Evolutionary conservation across 23 tunicate genomes (phyloP), one percentile per base, ranked within the genome.

Genomic region (Ascidia mentula): DNA sequence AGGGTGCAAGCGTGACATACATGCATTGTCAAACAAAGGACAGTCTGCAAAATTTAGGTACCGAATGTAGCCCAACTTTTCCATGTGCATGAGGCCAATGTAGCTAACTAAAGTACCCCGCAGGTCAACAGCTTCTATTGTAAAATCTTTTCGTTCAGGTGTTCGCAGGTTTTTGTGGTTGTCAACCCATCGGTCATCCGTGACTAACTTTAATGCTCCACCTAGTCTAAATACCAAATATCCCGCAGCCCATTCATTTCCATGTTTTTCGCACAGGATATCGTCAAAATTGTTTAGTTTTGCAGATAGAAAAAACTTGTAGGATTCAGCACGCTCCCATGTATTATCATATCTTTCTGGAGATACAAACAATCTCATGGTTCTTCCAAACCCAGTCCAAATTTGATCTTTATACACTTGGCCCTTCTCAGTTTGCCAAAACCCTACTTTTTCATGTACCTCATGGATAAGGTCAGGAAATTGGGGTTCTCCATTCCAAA

Each of bases 131-230:
- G 82, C 96, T 32, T 85, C 86, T 18, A 85, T 45, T 22, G 78
- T 79, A 34, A 69, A 88, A 60, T 82, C 93, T 77, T 82, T 88
- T 59, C 77, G 45, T 37, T 72, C 46, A 45, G 93, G 93, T 53
- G 93, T 88, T 40, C 93, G 72, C 24, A 40, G 32, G 2, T 31
- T 13, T 18, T 20, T 39, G 46, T 75, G 40, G 38, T 90, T 86
- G 70, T 80, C 89, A 33, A 90, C 75, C 96, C 96, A 90, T 46
- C 96, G 59, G 53, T 90, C 96, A 80, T 82, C 89, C 8, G 79
- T 46, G 24, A 75, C 73, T 28, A 85, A 53, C 70, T 90, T 90
- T 0, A 90, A 35, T 28, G 96, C 89, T 13, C 96, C 96, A 46
- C 89, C 89, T 28, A 90, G 79, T 24, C 65, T 69, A 18, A 85